Percentiles rank a stretch among this genome's conserved stretches.
Conservation (phyloP, 2,113 vertebrate genomes). For the Chamaetylas fuelleborni region DNA sequence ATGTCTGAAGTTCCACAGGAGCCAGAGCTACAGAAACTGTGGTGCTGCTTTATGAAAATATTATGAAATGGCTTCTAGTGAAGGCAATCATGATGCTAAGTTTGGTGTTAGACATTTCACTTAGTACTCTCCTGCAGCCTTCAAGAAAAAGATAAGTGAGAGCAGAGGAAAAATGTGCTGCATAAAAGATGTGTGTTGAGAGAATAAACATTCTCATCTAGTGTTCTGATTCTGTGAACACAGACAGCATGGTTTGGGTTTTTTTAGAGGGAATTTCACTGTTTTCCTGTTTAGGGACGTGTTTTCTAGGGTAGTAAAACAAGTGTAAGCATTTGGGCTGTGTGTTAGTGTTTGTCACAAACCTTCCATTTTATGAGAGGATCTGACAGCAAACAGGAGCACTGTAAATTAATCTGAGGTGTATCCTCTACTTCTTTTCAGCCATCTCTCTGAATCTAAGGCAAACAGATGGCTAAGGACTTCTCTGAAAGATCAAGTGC, state of each 20-base stretch:
- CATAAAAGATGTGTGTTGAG: background rate
- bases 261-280: background rate
- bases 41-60: background rate
- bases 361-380: background rate
- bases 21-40: background rate
- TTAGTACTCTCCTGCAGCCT: background rate
- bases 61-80: background rate
- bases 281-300: background rate
- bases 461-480: constrained; percentile 25
- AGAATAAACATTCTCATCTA: background rate
- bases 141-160: background rate
- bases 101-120: background rate
- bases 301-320: background rate
- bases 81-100: background rate
- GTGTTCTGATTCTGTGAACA: background rate
- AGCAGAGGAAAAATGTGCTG: background rate
- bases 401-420: background rate
- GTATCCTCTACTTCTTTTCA: background rate
- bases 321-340: background rate
- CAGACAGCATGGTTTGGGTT: background rate
- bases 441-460: background rate
- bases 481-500: constrained; percentile 8
- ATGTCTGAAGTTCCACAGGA: background rate
- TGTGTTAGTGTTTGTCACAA: background rate
- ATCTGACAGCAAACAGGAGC: background rate